Evolutionary conservation across 1,140 invertebrate genomes (phyloP).

Genomic region (Listronotus oregonensis): DNA sequence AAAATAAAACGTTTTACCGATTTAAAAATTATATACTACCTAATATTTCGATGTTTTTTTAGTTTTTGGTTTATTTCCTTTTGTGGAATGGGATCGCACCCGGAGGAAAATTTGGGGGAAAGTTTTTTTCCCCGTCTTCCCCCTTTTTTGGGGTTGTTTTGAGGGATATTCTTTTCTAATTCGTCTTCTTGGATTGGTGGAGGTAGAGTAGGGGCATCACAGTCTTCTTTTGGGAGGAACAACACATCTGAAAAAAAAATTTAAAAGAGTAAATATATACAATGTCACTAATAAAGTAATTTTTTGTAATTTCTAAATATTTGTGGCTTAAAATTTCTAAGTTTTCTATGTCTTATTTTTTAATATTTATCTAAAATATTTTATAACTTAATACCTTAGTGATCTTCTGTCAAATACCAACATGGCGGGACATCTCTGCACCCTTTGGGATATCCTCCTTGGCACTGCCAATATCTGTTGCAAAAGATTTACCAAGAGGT

Average conservation of each 20-base stretch:
- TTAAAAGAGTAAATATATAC: no score
- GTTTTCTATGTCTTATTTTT: no score
- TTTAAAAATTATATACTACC: neutral
- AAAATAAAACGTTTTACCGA: no score
- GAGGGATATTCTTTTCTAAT: slow-evolving; percentile 48
- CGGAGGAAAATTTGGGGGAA: slow-evolving; percentile 51
- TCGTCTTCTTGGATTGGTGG: slow-evolving; percentile 61
- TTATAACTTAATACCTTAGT: slow-evolving; percentile 50
- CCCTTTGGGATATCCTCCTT: slow-evolving; percentile 88
- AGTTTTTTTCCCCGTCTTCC: slow-evolving; percentile 28
- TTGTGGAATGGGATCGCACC: slow-evolving; percentile 51
- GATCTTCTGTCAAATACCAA: slow-evolving; percentile 85
- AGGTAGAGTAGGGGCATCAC: slow-evolving; percentile 77
- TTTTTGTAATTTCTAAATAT: no score
- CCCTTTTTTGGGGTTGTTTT: slow-evolving; percentile 49
- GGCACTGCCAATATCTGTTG: slow-evolving; percentile 92
- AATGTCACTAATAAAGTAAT: no score
- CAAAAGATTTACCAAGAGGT: slow-evolving; percentile 84
- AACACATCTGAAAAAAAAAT: slow-evolving; percentile 67
- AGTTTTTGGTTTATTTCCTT: slow-evolving; percentile 50
- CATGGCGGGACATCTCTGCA: slow-evolving; percentile 88
- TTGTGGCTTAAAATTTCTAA: no score
- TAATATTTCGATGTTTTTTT: neutral
- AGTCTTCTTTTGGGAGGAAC: slow-evolving; percentile 86
- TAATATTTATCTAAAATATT: no score